Conservation (phyloP, 2,797 vertebrate genomes). For the Scolopax rusticola region DNA sequence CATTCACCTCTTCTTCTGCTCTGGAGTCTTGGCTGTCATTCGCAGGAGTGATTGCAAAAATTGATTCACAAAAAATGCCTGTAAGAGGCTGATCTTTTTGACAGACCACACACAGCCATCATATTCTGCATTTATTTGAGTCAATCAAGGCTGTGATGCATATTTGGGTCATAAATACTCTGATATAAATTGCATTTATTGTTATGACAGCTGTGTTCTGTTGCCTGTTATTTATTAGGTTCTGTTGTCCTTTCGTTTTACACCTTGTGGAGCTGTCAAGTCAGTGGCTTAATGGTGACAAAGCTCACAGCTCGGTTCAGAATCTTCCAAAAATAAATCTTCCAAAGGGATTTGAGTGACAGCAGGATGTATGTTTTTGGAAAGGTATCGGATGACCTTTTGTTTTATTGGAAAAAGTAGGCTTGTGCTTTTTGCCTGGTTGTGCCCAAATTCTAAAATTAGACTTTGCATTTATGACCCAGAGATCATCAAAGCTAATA, state of each 20-base stretch:
- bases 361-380: background rate
- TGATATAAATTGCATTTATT: constrained; percentile 39
- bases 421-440: background rate
- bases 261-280: constrained; percentile 49
- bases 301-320: background rate
- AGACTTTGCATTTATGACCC: background rate
- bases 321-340: constrained; percentile 46
- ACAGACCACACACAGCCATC: constrained; percentile 13
- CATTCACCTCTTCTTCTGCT: background rate
- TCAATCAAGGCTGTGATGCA: constrained; percentile 49
- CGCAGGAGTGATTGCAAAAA: constrained; percentile 28
- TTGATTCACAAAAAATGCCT: constrained; percentile 17
- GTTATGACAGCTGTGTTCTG: constrained; percentile 39
- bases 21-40: background rate
- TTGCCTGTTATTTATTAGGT: constrained; percentile 44
- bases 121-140: constrained; percentile 47
- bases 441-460: background rate
- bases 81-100: constrained; percentile 25
- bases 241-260: constrained; percentile 22
- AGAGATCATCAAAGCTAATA: background rate
- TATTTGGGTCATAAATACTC: constrained; percentile 61
- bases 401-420: background rate
- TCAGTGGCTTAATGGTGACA: constrained; percentile 17
- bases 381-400: background rate
- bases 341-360: background rate